Conservation (phyloP, 2,113 vertebrate species). For the Bostrychus sinensis region DNA sequence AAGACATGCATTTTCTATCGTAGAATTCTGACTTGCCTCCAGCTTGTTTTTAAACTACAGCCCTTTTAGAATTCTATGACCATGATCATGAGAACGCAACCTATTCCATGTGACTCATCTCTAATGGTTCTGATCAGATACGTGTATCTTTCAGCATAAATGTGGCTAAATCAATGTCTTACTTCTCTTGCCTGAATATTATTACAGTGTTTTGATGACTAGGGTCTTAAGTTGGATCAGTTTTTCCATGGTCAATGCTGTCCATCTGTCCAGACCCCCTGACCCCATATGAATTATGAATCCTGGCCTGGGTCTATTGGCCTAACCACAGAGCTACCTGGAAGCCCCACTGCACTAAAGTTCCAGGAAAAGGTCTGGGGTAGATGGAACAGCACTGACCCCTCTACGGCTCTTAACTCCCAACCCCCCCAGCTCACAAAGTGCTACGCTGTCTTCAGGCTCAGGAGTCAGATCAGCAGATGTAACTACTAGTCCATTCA, state of each 20-base stretch:
- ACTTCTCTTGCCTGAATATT: too few species aligned
- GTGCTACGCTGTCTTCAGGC: slow-evolving; percentile 56
- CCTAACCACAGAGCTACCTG: slow-evolving; percentile 78
- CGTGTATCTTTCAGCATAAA: too few species aligned
- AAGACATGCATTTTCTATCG: too few species aligned
- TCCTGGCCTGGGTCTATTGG: slow-evolving; percentile 48
- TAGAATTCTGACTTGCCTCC: too few species aligned
- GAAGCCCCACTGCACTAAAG: slow-evolving; percentile 54
- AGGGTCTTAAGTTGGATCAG: slow-evolving; percentile 17
- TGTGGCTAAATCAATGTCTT: too few species aligned
- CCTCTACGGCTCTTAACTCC: slow-evolving; percentile 73
- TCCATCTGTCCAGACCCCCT: slow-evolving; percentile 72
- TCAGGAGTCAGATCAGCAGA: too few species aligned
- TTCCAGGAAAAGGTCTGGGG: slow-evolving; percentile 75
- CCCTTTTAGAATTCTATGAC: too few species aligned
- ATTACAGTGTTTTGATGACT: too few species aligned
- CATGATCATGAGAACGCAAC: too few species aligned
- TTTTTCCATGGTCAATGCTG: slow-evolving; percentile 71
- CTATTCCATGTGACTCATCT: too few species aligned
- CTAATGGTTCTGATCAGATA: not conserved
- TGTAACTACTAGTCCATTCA: too few species aligned
- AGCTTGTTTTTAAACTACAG: too few species aligned
- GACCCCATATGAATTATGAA: slow-evolving; percentile 82
- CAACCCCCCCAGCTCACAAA: slow-evolving; percentile 57
- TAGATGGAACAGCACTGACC: slow-evolving; percentile 58